These are phyloP conservation scores for Chloroclysta siterata DNA, from an alignment of 2,888 invertebrate species.

Conservation along the genomic window DNA sequence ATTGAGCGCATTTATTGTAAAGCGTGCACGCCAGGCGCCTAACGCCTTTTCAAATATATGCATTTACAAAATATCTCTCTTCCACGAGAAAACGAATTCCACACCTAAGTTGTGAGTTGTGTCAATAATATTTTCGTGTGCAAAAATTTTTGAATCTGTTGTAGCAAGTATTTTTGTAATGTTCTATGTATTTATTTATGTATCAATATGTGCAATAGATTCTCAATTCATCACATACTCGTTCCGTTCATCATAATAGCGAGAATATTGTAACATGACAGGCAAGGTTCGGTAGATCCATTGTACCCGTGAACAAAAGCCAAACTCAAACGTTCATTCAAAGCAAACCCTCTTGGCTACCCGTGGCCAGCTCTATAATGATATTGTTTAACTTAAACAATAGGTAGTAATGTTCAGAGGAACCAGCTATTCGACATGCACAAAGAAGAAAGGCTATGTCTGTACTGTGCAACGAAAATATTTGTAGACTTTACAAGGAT, in stretches of 20 bases:
- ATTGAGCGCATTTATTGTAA: too few relatives aligned
- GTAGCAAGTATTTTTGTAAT: too few relatives aligned
- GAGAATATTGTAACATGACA: neutral
- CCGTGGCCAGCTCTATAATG: slow-evolving; percentile 5
- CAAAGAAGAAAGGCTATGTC: neutral
- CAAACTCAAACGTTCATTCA: slow-evolving; percentile 7
- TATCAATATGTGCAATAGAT: too few relatives aligned
- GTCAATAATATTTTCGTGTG: too few relatives aligned
- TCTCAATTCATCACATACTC: too few relatives aligned
- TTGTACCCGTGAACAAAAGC: slow-evolving; percentile 10
- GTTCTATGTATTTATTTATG: too few relatives aligned
- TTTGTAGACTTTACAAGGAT: neutral
- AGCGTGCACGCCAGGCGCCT: too few relatives aligned
- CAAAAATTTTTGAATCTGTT: too few relatives aligned
- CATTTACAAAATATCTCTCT: too few relatives aligned
- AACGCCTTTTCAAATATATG: too few relatives aligned
- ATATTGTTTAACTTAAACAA: slow-evolving; percentile 7
- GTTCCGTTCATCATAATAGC: neutral
- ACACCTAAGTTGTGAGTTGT: too few relatives aligned
- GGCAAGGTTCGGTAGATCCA: slow-evolving; percentile 2
- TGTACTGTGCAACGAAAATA: neutral
- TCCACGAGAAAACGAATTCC: too few relatives aligned
- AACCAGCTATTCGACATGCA: neutral
- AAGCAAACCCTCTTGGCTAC: slow-evolving; percentile 3
- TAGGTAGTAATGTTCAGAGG: slow-evolving; percentile 1